phyloP scores from a whole-genome alignment of 2,888 invertebrate genomes.

The Psylliodes chrysocephalus region DNA sequence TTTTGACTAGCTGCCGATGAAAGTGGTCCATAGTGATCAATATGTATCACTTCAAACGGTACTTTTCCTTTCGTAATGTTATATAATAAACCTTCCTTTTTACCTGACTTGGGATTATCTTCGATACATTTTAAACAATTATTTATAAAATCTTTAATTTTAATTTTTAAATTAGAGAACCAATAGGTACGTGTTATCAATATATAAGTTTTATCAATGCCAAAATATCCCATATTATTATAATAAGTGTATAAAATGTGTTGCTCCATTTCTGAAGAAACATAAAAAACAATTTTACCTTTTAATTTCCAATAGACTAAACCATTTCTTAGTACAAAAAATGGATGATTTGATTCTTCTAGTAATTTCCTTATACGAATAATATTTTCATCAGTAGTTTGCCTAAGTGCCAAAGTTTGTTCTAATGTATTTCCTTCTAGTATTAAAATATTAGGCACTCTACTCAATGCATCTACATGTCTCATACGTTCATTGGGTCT shows the following conservation, averaged over 20 bases:
- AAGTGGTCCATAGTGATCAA: constrained; percentile 25
- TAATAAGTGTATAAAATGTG: constrained; percentile 48
- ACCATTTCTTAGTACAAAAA: constrained; percentile 26
- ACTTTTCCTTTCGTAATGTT: constrained; percentile 17
- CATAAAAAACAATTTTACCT: constrained; percentile 32
- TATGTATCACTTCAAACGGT: constrained; percentile 14
- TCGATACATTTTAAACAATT: constrained; percentile 27
- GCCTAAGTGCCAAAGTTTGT: constrained; percentile 15
- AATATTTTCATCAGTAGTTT: constrained; percentile 23
- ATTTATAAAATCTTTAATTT: constrained; percentile 41
- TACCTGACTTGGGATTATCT: constrained; percentile 19
- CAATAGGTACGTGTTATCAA: constrained; percentile 50
- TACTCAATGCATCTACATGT: constrained; percentile 36
- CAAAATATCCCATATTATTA: constrained; percentile 52
- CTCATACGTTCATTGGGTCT: constrained; percentile 31
- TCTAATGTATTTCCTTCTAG: constrained; percentile 32
- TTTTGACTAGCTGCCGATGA: background rate
- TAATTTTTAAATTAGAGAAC: constrained; percentile 51
- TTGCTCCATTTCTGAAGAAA: constrained; percentile 45
- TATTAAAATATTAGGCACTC: too few relatives aligned
- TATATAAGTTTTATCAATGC: constrained; percentile 50
- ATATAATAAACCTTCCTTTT: constrained; percentile 16
- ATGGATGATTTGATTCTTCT: constrained; percentile 6
- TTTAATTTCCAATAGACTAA: constrained; percentile 23
- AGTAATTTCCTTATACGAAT: constrained; percentile 12